phyloP scores from a whole-genome alignment of 2,797 vertebrate genomes.

The Mastacembelus armatus region DNA sequence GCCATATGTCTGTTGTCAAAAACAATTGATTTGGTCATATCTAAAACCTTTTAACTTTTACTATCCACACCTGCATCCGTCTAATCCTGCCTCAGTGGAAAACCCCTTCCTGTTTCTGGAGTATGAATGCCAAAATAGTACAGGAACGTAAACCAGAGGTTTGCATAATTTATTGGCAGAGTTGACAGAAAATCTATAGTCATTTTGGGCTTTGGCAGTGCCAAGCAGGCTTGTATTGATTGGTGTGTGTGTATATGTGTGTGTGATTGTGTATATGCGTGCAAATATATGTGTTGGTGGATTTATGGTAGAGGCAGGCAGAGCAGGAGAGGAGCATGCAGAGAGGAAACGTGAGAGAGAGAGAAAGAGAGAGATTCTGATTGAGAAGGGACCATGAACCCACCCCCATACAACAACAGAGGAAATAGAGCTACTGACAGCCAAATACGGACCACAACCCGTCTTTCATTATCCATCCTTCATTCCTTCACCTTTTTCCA shows the following conservation, averaged over 20 bases:
- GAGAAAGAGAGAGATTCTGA: constrained; percentile 44
- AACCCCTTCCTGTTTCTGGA: constrained; percentile 28
- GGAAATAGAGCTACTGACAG: constrained; percentile 68
- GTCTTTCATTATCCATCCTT: background rate
- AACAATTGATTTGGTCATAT: background rate
- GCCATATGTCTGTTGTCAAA: constrained; percentile 1
- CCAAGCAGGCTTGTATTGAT: constrained; percentile 89
- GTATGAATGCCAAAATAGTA: constrained; percentile 69
- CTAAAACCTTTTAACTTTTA: background rate
- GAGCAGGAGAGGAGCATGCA: constrained; percentile 35
- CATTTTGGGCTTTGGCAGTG: constrained; percentile 90
- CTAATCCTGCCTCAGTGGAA: constrained; percentile 21
- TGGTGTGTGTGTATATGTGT: constrained; percentile 50
- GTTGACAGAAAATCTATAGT: constrained; percentile 93
- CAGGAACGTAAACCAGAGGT: constrained; percentile 78
- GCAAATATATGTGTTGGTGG: constrained; percentile 55
- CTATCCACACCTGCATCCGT: constrained; percentile 14
- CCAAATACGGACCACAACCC: constrained; percentile 34
- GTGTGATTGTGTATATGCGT: constrained; percentile 36
- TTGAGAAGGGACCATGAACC: constrained; percentile 73
- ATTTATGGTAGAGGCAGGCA: constrained; percentile 77
- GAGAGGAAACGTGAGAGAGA: too few relatives aligned
- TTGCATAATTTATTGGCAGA: constrained; percentile 89
- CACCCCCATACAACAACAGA: constrained; percentile 51
- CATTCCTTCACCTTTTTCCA: background rate